Conservation (phyloP, 2,888 invertebrate species). For the Rhingia campestris region DNA sequence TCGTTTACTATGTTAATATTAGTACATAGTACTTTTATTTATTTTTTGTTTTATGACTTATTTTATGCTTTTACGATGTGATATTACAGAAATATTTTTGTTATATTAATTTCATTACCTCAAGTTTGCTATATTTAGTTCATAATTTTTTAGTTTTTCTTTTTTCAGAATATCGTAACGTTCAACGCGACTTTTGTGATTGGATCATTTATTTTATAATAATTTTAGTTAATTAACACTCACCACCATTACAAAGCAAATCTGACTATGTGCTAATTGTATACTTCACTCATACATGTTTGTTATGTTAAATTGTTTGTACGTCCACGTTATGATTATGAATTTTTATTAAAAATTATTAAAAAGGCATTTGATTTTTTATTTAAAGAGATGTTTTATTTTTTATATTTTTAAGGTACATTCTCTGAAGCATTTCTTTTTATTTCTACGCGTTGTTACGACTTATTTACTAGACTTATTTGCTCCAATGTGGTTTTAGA, state of each 20-base stretch:
- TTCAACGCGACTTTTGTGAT: slow-evolving; percentile 57
- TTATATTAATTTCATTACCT: neutral
- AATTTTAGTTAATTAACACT: slow-evolving; percentile 36
- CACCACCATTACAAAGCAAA: slow-evolving; percentile 41
- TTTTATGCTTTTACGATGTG: too few relatives aligned
- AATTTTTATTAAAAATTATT: neutral
- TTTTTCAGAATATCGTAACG: slow-evolving; percentile 79
- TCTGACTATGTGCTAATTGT: slow-evolving; percentile 47
- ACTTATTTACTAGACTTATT: too few relatives aligned
- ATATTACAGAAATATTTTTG: too few relatives aligned
- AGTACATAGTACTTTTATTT: too few relatives aligned
- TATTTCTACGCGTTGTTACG: too few relatives aligned
- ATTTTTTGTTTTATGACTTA: too few relatives aligned
- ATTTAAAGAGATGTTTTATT: neutral
- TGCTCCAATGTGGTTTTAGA: too few relatives aligned
- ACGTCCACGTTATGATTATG: slow-evolving; percentile 50
- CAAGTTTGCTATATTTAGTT: slow-evolving; percentile 41
- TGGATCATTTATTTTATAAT: slow-evolving; percentile 61
- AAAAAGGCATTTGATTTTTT: slow-evolving; percentile 42
- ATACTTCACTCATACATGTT: slow-evolving; percentile 39
- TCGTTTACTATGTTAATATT: too few relatives aligned
- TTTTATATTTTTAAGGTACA: neutral
- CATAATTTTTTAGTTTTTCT: slow-evolving; percentile 69
- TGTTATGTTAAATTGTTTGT: slow-evolving; percentile 67
- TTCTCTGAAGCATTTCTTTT: too few relatives aligned